Evolutionary conservation across 2,888 invertebrate genomes (phyloP).

Genomic region (Thecocarcelia acutangulata): DNA sequence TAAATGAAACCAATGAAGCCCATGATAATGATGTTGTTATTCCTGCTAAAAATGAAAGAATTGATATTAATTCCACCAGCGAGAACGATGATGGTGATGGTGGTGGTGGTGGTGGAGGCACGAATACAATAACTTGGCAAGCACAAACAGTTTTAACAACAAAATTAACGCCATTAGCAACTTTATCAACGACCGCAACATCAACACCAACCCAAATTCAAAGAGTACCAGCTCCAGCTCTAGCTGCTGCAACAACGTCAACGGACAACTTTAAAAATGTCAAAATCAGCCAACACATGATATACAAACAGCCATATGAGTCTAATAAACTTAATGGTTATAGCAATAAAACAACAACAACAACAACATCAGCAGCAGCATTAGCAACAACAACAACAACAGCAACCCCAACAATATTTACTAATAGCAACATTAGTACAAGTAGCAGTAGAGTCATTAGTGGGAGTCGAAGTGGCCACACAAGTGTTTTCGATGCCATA

Average conservation of each 20-base stretch:
- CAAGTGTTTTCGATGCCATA: constrained; percentile 2
- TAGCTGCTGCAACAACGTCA: constrained; percentile 18
- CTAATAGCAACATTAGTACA: constrained; percentile 24
- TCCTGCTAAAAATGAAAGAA: constrained; percentile 35
- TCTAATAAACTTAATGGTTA: constrained; percentile 49
- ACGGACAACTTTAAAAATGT: constrained; percentile 41
- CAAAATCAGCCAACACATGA: constrained; percentile 44
- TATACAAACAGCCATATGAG: constrained; percentile 60
- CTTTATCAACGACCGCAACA: constrained; percentile 59
- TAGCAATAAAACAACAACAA: not conserved
- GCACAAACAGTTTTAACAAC: constrained; percentile 44
- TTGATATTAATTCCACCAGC: constrained; percentile 19
- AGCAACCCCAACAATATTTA: constrained; percentile 22
- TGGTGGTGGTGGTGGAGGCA: not conserved
- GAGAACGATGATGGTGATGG: not conserved
- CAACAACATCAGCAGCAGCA: constrained; percentile 20
- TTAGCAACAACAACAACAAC: constrained; percentile 6
- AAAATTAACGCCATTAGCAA: constrained; percentile 59
- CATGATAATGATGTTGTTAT: constrained; percentile 37
- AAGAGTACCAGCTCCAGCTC: not conserved
- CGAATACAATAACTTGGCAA: constrained; percentile 29
- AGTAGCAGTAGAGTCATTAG: constrained; percentile 17
- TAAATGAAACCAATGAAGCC: constrained; percentile 47
- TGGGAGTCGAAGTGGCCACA: not conserved
- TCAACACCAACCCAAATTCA: constrained; percentile 15